Evolutionary conservation across 2,888 invertebrate species (phyloP).

Genomic region (Harpagoxenus sublaevis): DNA sequence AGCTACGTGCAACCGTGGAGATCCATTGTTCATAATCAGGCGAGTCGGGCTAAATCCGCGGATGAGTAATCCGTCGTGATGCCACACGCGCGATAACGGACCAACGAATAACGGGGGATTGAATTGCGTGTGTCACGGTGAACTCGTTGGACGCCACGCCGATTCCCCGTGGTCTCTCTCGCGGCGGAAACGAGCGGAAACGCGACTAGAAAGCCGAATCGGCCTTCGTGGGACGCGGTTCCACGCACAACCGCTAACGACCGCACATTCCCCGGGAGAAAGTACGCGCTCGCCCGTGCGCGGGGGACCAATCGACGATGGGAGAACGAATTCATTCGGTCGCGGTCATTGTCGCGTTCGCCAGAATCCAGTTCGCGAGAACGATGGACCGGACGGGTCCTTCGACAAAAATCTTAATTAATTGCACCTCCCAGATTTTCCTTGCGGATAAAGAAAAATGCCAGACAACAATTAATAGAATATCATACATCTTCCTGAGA

Average conservation of each 20-base stretch:
- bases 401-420: neutral
- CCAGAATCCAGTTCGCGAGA: conserved; percentile 33
- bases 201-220: conserved; percentile 43
- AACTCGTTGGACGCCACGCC: neutral
- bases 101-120: neutral
- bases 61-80: neutral
- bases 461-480: neutral
- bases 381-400: neutral
- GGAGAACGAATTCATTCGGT: conserved; percentile 14
- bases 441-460: neutral
- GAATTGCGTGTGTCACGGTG: neutral
- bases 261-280: conserved; percentile 42
- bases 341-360: conserved; percentile 35
- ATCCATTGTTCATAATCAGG: conserved; percentile 22
- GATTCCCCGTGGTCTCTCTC: neutral
- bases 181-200: conserved; percentile 36
- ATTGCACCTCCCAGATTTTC: neutral
- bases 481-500: neutral
- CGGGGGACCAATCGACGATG: conserved; percentile 26
- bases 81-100: neutral
- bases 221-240: conserved; percentile 42
- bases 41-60: neutral
- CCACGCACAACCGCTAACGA: conserved; percentile 15
- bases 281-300: conserved; percentile 13
- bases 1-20: neutral